phyloP scores from a whole-genome alignment of 2,113 vertebrate genomes.

The Globicephala melas region DNA sequence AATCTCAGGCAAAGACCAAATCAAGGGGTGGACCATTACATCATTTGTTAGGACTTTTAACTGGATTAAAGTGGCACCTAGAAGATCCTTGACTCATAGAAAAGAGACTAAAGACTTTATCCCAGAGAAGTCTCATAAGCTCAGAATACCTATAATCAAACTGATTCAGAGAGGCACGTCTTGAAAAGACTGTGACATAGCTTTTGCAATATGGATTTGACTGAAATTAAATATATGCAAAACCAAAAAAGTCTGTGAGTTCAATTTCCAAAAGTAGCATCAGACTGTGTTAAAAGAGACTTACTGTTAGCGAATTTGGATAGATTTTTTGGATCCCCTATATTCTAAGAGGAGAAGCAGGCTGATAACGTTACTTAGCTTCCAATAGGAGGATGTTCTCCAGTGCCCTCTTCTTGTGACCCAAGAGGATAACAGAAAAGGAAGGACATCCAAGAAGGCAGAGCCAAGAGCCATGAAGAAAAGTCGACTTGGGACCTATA shows the following conservation, averaged over 20 bases:
- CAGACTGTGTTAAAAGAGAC: not conserved
- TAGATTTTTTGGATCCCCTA: not conserved
- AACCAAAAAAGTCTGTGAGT: not conserved
- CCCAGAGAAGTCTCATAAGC: not conserved
- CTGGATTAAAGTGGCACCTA: not conserved
- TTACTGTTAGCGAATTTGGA: not conserved
- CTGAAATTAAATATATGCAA: not conserved
- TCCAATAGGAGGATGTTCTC: not conserved
- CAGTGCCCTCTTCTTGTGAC: not conserved
- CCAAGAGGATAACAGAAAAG: not conserved
- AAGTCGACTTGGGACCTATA: not conserved
- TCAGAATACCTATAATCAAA: not conserved
- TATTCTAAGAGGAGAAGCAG: not conserved
- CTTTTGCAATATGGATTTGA: not conserved
- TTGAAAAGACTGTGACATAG: slow-evolving; percentile 8
- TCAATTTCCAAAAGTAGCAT: not conserved
- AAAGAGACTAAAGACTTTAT: not conserved
- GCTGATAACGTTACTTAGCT: not conserved
- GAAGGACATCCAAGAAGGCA: not conserved
- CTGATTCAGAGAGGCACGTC: not conserved
- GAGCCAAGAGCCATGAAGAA: not conserved
- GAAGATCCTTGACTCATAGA: not conserved
- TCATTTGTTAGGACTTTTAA: not conserved
- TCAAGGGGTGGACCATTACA: not conserved
- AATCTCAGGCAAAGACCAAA: not conserved